Percentiles rank a stretch among this genome's conserved stretches.
Evolutionary conservation across 2,113 vertebrate species (phyloP).

Genomic region (Mandrillus leucophaeus): DNA sequence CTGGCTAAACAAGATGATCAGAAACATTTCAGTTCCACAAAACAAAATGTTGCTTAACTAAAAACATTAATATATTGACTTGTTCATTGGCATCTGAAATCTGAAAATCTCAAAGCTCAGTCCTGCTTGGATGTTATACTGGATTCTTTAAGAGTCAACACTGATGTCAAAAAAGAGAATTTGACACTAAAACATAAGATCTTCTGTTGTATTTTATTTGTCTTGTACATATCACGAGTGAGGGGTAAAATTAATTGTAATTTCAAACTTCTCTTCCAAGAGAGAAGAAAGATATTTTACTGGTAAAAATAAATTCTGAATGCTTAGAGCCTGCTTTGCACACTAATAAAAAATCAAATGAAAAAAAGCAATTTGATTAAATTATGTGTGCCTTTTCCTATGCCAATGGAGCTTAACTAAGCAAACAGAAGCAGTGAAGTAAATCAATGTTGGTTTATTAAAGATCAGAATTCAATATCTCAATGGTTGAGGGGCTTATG

Average conservation of each 20-base stretch:
- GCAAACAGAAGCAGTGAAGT: slow-evolving; percentile 86
- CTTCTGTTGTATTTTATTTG: not conserved
- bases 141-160: not conserved
- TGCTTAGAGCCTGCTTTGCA: slow-evolving; percentile 71
- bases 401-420: slow-evolving; percentile 85
- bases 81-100: slow-evolving; percentile 24
- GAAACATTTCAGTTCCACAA: slow-evolving; percentile 3
- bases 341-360: slow-evolving; percentile 87
- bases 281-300: slow-evolving; percentile 58
- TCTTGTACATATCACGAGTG: not conserved
- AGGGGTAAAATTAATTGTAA: slow-evolving; percentile 26
- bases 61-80: not conserved
- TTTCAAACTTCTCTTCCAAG: slow-evolving; percentile 66
- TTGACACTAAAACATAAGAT: not conserved
- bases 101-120: not conserved
- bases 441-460: slow-evolving; percentile 89
- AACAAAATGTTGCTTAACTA: slow-evolving; percentile 6
- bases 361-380: slow-evolving; percentile 88
- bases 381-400: slow-evolving; percentile 84
- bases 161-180: not conserved
- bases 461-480: slow-evolving; percentile 89
- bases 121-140: not conserved
- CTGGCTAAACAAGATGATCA: not conserved
- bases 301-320: slow-evolving; percentile 69
- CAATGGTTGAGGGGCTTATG: slow-evolving; percentile 82